Conservation (phyloP, 2,797 vertebrate genomes). For the Tarsius wallacei region DNA sequence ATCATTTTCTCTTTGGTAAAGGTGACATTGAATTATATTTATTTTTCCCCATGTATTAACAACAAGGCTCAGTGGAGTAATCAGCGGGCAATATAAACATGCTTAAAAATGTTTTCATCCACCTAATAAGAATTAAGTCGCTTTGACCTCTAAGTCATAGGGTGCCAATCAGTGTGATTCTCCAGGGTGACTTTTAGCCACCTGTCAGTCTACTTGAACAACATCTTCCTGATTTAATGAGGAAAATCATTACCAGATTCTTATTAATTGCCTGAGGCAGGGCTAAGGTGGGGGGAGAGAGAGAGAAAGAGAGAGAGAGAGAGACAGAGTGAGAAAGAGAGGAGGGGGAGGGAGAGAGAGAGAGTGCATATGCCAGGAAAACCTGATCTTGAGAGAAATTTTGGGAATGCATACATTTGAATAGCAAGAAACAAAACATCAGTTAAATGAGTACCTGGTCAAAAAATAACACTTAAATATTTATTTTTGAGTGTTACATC, state of each 20-base stretch:
- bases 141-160: slow-evolving; percentile 66
- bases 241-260: slow-evolving; percentile 71
- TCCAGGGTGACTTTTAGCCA: slow-evolving; percentile 61
- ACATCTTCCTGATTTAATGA: slow-evolving; percentile 66
- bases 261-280: slow-evolving; percentile 62
- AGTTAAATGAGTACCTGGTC: neutral
- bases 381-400: neutral
- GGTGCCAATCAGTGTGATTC: slow-evolving; percentile 30
- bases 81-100: slow-evolving; percentile 74
- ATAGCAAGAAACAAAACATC: neutral
- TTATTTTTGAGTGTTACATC: neutral
- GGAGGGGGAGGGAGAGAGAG: neutral
- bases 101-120: slow-evolving; percentile 72
- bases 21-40: slow-evolving; percentile 74
- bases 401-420: neutral
- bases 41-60: slow-evolving; percentile 54
- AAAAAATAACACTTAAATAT: too few species aligned
- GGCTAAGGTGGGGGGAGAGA: neutral
- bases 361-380: neutral
- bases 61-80: slow-evolving; percentile 61
- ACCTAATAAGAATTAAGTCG: slow-evolving; percentile 75
- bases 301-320: neutral
- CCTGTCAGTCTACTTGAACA: slow-evolving; percentile 18
- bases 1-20: slow-evolving; percentile 72
- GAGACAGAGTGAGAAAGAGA: neutral